Base-by-base conservation (phyloP, 64 coral and sea anemone genomes). In the Dendronephthya gigantea region DNA sequence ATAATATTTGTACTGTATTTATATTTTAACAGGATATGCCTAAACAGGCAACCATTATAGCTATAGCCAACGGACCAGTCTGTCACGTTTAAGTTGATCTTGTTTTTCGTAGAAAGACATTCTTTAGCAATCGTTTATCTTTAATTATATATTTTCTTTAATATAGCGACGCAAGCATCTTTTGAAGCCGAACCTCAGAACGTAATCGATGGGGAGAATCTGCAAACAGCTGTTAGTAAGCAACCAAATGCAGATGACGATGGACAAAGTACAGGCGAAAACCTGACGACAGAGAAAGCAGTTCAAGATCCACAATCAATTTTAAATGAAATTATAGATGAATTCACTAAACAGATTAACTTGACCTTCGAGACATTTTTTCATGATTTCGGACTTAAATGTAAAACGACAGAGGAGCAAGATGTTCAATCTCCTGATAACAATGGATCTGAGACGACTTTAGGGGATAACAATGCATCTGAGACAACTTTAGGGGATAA, bases 261-360 rank as follows among this genome's bases (percentile, higher is more conserved):
- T 23, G 8, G 3, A 15, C 55, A 0, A 62, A 5, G 1, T 23
- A 27, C 55, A 6, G 25, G 19, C 55, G 19, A 62, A 62, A 27
- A 62, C 25, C 8, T 11, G 11, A 62, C 55, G 7, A 62, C 55
- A n/a, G 25, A 86, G 30, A 85, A 88, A 22, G n/a, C 13, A 89
- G 35, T 40, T 49, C 83, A 83, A 68, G 72, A 55, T 56, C n/a
- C 50, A 16, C 15, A 52, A n/a, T 33, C 15, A n/a, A 34, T 0
- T 47, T 8, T 19, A 45, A 30, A 39, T 6, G 72, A 89, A 35
- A 13, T 37, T 4, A 6, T 19, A 50, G 81, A 84, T 8, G 82
- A 91, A 39, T 85, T 27, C 79, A 83, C 31, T 12, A 7, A 79
- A 29, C 36, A 36, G 32, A 39, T 79, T 11, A 79, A 79, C 72